Percentiles rank a stretch among this genome's conserved stretches.
phyloP scores from a whole-genome alignment of 1,140 invertebrate species.

The Lutraria rhynchaena region DNA sequence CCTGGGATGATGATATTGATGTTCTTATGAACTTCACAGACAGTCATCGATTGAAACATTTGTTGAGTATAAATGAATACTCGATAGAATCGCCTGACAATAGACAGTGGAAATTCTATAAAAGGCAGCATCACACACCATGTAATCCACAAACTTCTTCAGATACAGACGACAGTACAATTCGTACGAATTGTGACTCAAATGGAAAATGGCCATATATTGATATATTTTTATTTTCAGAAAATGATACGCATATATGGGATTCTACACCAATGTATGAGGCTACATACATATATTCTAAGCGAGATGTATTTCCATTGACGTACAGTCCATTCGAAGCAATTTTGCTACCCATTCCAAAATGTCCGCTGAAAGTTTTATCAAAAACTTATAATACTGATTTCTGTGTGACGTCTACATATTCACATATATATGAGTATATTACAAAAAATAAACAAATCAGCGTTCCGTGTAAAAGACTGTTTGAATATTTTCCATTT shows the following conservation, averaged over 20 bases:
- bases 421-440: conserved; percentile 65
- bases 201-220: conserved; percentile 74
- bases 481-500: conserved; percentile 40
- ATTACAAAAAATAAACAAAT: background rate
- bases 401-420: conserved; percentile 63
- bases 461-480: conserved; percentile 20
- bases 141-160: background rate
- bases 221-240: conserved; percentile 77
- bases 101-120: conserved; percentile 60
- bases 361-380: conserved; percentile 63
- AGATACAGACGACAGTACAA: too few relatives aligned
- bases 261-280: conserved; percentile 66
- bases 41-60: background rate
- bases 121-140: background rate
- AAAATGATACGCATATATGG: conserved; percentile 75
- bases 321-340: conserved; percentile 68
- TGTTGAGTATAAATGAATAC: conserved; percentile 31
- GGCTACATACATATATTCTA: conserved; percentile 62
- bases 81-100: conserved; percentile 27
- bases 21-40: conserved; percentile 63
- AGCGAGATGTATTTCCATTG: conserved; percentile 73
- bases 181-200: background rate
- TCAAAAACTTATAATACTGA: conserved; percentile 64
- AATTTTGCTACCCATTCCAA: conserved; percentile 69
- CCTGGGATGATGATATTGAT: conserved; percentile 74